Base-by-base conservation (phyloP, 1,140 invertebrate genomes). In the Telenomus remus region DNA sequence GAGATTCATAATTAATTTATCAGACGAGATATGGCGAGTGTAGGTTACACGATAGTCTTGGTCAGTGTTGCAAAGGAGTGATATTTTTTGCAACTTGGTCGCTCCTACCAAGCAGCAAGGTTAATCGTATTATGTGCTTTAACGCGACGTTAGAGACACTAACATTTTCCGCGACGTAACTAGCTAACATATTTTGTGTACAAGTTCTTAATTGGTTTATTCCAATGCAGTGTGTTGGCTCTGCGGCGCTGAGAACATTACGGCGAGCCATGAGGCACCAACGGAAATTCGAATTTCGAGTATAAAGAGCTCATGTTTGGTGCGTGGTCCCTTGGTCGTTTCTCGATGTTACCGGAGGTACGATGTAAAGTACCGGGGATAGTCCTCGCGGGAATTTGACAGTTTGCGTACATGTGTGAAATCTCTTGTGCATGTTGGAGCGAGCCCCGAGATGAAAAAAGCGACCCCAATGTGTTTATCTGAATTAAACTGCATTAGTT, bases 191-290 rank as follows among this genome's bases (percentile, higher is more conserved):
- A 39, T 39, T 39, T 39, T 39, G 37, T 39, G 37, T 39, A 39
- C 37, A 39, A 39, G 37, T 39, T n/a, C 37, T n/a, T 39, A 39
- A 39, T 39, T 39, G 37, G 37, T 39, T 39, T 39, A 39, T 39
- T 39, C n/a, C 37, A n/a, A 39, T 39, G 37, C 19, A 27, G 37
- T 11, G 37, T 39, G 37, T 39, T 39, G n/a, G 37, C n/a, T 39
- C 37, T 39, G 37, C 8, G 37, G 37, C 37, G 37, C n/a, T 39
- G n/a, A n/a, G n/a, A 39, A 39, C 37, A 39, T n/a, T 39, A 39
- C 9, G n/a, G 8, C 37, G 9, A 11, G 9, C 37, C 37, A 39
- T 9, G 37, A 39, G 37, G 37, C 9, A 39, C 9, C 37, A 39
- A n/a, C 37, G 37, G 37, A 39, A 39, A 39, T 39, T 39, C 37